A percentile compares a stretch with the other conserved stretches of the same genome.
These are phyloP conservation scores for Odontophorus gujanensis DNA, from an alignment of 2,113 vertebrate species.

Conservation along the genomic window DNA sequence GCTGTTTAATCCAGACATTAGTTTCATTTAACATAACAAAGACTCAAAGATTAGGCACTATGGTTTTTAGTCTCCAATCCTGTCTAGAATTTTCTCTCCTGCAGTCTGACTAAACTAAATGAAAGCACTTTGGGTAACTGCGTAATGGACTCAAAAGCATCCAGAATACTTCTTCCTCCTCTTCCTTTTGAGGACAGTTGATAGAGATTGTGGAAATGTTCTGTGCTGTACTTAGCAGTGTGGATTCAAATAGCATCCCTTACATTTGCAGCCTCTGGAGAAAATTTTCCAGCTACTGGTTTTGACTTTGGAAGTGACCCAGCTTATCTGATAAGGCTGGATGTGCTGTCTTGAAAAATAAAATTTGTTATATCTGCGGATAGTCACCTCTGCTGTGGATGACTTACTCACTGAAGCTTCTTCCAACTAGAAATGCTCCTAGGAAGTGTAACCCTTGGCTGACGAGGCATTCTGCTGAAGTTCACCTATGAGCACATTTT, in stretches of 20 bases:
- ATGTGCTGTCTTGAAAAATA: neutral
- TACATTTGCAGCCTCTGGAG: neutral
- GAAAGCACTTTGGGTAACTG: neutral
- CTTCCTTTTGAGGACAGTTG: neutral
- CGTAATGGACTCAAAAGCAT: neutral
- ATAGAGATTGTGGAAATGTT: neutral
- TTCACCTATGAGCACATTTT: conserved; percentile 57
- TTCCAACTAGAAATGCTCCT: conserved; percentile 21
- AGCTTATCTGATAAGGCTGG: conserved; percentile 22
- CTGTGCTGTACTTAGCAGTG: neutral
- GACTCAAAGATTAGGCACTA: neutral
- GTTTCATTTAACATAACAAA: neutral
- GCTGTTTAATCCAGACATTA: neutral
- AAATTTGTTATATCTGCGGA: neutral
- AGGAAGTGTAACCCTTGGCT: conserved; percentile 64
- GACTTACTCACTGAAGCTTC: neutral
- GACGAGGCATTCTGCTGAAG: conserved; percentile 20
- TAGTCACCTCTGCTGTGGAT: neutral
- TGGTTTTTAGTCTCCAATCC: neutral
- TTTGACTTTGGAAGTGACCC: neutral
- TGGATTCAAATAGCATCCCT: neutral
- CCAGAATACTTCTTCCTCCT: neutral
- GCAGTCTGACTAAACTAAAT: neutral
- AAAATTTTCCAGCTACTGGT: neutral
- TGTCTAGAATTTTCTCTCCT: neutral